Evolutionary conservation across 2,113 vertebrate species (phyloP), one percentile per base, ranked within the genome.

Genomic region (Toxostoma redivivum): DNA sequence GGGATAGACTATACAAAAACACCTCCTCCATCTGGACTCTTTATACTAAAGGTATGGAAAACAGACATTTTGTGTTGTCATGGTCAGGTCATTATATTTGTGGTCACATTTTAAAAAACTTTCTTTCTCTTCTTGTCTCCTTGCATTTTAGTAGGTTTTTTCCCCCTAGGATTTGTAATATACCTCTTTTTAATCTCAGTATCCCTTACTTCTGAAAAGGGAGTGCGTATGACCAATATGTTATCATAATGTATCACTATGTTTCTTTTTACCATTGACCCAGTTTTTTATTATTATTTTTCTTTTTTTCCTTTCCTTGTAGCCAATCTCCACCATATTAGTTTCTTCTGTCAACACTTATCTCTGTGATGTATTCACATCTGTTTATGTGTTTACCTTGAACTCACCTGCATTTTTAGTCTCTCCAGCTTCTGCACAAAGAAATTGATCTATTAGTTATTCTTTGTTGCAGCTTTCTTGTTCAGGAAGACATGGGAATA

Each of bases 91-190:
- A 44, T 37, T 8, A 19, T 27, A 24, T n/a, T 14, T 65, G 5
- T 44, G 10, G 18, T 40, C 48, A 13, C 8, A 3, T 25, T 42
- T 54, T 2, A 2, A 47, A 73, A 40, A 25, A 48, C 5, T 0
- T 35, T 35, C 4, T 35, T 57, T 50, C 4, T 22, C 3, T 70
- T 72, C 15, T 54, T n/a, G 2, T 42, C 12, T 44, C 11, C 47
- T 35, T 76, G 4, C 13, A 3, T 74, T 71, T 40, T 37, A 21
- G 14, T 37, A 64, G 5, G 1, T 71, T 80, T 89, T 57, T 31
- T 18, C 15, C 40, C 40, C 40, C 40, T 30, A 17, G 2, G 7
- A 12, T 38, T 25, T 86, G 5, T 50, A 62, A 70, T 4, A 28
- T 10, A 5, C 2, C 10, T 8, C 24, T 79, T 80, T 70, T 53